Conservation (phyloP, 2,797 vertebrate species). For the Sebastes iracundus region DNA sequence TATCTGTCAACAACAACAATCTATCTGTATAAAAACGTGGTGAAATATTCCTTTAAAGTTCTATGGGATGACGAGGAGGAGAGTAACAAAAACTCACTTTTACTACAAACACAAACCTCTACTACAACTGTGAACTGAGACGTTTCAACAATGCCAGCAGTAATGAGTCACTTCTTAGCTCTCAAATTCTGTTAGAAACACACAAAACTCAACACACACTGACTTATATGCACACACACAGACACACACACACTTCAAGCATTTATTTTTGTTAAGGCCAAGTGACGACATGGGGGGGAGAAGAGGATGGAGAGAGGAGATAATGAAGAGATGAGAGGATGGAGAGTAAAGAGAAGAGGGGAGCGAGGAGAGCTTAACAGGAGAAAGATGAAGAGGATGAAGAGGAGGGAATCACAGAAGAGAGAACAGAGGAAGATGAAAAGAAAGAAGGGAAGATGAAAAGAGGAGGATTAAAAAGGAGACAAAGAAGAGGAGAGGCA, state of each 20-base stretch:
- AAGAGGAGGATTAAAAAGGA: neutral
- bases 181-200: neutral
- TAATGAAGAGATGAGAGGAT: neutral
- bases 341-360: neutral
- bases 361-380: neutral
- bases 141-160: neutral
- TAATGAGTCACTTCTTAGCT: neutral
- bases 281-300: neutral
- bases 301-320: slow-evolving; percentile 10
- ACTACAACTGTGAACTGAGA: neutral
- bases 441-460: neutral
- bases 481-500: neutral
- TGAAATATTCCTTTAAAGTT: neutral
- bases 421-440: neutral
- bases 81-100: neutral
- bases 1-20: too few species aligned
- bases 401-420: neutral
- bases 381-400: neutral
- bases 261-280: slow-evolving; percentile 20
- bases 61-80: neutral
- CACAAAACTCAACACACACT: neutral
- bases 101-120: neutral
- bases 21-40: too few species aligned
- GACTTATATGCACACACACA: neutral
- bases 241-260: neutral